Conservation (phyloP, 2,888 invertebrate species). For the Drosophila leonis region DNA sequence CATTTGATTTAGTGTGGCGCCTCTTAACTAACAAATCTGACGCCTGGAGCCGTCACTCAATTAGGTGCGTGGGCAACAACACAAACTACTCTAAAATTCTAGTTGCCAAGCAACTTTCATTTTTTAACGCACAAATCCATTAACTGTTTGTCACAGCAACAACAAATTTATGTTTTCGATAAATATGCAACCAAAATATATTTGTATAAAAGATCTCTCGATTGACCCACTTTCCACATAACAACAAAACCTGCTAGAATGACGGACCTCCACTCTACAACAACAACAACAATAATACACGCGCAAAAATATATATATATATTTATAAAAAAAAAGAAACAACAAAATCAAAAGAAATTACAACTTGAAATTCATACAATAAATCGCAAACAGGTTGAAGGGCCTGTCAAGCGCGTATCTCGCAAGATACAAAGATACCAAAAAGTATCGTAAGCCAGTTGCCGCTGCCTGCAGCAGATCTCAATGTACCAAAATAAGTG, state of each 20-base stretch:
- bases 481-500: slow-evolving; percentile 5
- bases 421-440: slow-evolving; percentile 33
- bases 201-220: slow-evolving; percentile 76
- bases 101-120: slow-evolving; percentile 69
- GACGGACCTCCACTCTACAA: slow-evolving; percentile 20
- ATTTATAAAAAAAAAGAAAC: slow-evolving; percentile 31
- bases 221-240: slow-evolving; percentile 79
- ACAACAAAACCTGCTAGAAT: slow-evolving; percentile 58
- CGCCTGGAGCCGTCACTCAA: neutral
- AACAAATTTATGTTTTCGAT: slow-evolving; percentile 63
- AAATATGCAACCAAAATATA: slow-evolving; percentile 74
- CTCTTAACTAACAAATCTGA: slow-evolving; percentile 34
- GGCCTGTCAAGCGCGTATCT: slow-evolving; percentile 36
- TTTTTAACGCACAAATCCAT: slow-evolving; percentile 67
- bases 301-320: slow-evolving; percentile 3
- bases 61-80: slow-evolving; percentile 2
- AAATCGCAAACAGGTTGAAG: slow-evolving; percentile 64
- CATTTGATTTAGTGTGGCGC: slow-evolving; percentile 28
- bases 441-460: slow-evolving; percentile 23
- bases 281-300: slow-evolving; percentile 17
- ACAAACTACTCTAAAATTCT: slow-evolving; percentile 20
- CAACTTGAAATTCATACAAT: slow-evolving; percentile 59
- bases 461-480: slow-evolving; percentile 5
- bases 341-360: slow-evolving; percentile 70
- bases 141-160: slow-evolving; percentile 67